phyloP scores from a whole-genome alignment of 2,113 vertebrate species.

The Catagonus wagneri region DNA sequence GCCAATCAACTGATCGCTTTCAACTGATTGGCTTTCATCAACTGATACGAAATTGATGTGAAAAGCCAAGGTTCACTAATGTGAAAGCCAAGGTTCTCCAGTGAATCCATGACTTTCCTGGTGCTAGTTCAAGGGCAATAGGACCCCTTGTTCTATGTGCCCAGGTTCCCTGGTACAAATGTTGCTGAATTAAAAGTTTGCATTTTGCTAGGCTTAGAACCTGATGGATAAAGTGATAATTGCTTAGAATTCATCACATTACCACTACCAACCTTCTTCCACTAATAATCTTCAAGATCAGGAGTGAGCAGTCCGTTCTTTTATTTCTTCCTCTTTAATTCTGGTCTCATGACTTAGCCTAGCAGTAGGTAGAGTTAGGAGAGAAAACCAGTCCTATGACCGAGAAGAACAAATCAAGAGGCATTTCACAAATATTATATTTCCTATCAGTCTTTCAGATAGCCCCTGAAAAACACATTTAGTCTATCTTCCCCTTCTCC shows the following conservation, averaged over 20 bases:
- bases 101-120: neutral
- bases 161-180: neutral
- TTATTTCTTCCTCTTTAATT: neutral
- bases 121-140: neutral
- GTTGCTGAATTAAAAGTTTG: neutral
- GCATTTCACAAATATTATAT: neutral
- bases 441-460: neutral
- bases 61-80: neutral
- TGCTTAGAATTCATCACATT: neutral
- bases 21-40: no score
- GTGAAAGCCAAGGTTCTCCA: neutral
- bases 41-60: no score
- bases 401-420: neutral
- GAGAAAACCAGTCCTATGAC: neutral
- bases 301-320: neutral
- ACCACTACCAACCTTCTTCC: neutral
- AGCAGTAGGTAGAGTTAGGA: neutral
- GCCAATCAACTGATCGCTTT: no score
- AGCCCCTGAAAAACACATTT: neutral
- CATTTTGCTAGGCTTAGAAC: neutral
- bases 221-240: neutral
- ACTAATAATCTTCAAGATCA: neutral
- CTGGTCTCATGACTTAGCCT: neutral
- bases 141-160: neutral
- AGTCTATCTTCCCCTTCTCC: neutral